Evolutionary conservation across 1,140 invertebrate species (phyloP), one percentile per base, ranked within the genome.

Genomic region (Phthorimaea operculella): DNA sequence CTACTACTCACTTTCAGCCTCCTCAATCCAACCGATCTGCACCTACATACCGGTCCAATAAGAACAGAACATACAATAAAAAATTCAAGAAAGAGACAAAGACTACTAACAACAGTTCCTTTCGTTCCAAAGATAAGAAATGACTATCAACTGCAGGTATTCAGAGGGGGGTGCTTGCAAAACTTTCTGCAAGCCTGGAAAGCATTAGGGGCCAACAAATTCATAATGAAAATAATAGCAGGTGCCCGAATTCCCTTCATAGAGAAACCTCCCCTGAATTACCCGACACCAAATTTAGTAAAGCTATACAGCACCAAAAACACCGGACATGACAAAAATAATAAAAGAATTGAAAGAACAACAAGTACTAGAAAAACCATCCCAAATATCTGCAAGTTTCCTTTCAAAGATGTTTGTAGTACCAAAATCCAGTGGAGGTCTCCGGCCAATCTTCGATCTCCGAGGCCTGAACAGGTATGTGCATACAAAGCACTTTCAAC

Each of bases 381-480:
- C 15, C 1, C 4, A 15, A 4, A 18, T 14, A 5, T 16, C 34
- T 8, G 48, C 60, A 33, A 66, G 68, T 47, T 72, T 69, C 47
- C 45, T 70, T 11, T 72, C 65, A 45, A 64, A 57, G 33, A 67
- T 74, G 62, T 72, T 74, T 33, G 21, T 72, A 9, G 48, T 66
- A 2, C 53, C 17, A n/a, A 53, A 52, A 17, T 44, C n/a, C 15
- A 49, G 34, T 50, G 50, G 52, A 1, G 17, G 50, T 17, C 15
- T 28, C 12, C 14, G 33, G 1, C 66, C 63, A 0, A 70, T 72
- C 36, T 67, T 72, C 60, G 66, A 74, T 47, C 53, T 64, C 0
- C 39, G 58, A 15, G 53, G 55, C n/a, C 28, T 72, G 10, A 68
- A 74, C 59, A 51, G 16, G 33, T 51, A 33, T 58, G 52, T 51